These are phyloP conservation scores for Dendronephthya gigantea DNA, from an alignment of 64 coral and sea anemone species.

Conservation along the genomic window DNA sequence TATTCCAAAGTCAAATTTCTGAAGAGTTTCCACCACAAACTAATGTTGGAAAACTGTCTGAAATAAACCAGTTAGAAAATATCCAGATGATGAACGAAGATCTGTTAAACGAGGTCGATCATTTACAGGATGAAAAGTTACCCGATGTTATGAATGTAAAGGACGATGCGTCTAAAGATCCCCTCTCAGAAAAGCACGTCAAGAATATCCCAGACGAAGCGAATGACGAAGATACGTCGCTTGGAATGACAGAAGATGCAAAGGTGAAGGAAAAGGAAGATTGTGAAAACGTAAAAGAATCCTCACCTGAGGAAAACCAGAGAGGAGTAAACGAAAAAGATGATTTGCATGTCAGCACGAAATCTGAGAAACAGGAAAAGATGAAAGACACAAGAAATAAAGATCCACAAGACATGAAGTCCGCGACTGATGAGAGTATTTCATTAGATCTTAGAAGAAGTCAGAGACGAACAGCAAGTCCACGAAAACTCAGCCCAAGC, in stretches of 20 bases:
- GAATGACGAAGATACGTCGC: too few species aligned
- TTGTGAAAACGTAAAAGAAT: too few species aligned
- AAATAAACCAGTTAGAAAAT: neutral
- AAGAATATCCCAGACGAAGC: too few species aligned
- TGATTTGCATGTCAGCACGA: neutral
- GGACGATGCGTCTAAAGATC: neutral
- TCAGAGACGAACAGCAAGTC: neutral
- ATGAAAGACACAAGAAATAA: neutral
- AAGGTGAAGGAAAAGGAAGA: too few species aligned
- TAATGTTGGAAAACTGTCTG: neutral
- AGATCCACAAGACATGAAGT: neutral
- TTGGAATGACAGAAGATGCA: too few species aligned
- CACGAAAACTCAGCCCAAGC: neutral
- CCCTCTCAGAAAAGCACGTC: too few species aligned
- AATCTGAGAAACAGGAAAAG: neutral
- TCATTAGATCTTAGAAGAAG: neutral
- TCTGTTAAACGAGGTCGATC: neutral
- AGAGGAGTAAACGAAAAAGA: neutral
- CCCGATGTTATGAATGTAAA: neutral
- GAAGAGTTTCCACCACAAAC: neutral
- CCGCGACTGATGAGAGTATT: neutral
- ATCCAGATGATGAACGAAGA: neutral
- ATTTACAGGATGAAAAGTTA: neutral
- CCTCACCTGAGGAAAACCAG: neutral
- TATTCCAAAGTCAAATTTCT: neutral